Conservation (phyloP, 1,140 invertebrate species). For the Sitophilus oryzae region DNA sequence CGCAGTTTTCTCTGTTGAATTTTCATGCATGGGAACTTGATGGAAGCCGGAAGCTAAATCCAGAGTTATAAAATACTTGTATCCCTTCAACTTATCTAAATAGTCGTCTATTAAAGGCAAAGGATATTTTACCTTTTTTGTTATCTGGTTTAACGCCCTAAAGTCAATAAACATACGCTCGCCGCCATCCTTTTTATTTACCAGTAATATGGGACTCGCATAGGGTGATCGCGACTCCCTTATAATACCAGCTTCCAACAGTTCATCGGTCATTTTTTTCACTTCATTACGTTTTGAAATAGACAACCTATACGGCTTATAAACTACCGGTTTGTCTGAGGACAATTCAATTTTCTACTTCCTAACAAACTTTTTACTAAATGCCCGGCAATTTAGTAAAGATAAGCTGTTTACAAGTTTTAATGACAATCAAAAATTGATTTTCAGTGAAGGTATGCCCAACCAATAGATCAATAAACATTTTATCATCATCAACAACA, state of each 20-base stretch:
- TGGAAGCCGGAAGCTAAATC: constrained; percentile 28
- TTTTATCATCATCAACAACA: too few relatives aligned
- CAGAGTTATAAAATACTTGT: constrained; percentile 29
- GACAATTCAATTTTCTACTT: too few relatives aligned
- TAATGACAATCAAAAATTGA: too few relatives aligned
- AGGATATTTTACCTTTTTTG: constrained; percentile 22
- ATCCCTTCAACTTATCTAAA: constrained; percentile 25
- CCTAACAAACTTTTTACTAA: too few relatives aligned
- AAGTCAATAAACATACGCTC: constrained; percentile 32
- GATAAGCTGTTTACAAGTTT: too few relatives aligned
- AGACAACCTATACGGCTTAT: not conserved
- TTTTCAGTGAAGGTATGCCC: too few relatives aligned
- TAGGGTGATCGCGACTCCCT: constrained; percentile 30
- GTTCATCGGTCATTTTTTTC: constrained; percentile 1
- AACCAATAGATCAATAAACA: too few relatives aligned
- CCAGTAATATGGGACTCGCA: constrained; percentile 33
- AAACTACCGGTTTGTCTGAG: not conserved
- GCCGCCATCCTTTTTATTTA: constrained; percentile 33
- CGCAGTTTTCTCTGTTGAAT: constrained; percentile 37
- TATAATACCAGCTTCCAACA: constrained; percentile 22
- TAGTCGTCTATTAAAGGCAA: constrained; percentile 37
- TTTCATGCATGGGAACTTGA: constrained; percentile 33
- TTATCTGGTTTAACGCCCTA: constrained; percentile 27
- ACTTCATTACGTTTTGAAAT: not conserved
- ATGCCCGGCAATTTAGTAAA: too few relatives aligned